A percentile compares a stretch with the other conserved stretches of the same genome.
phyloP scores from a whole-genome alignment of 2,113 vertebrate genomes.

The Chionodraco myersi region DNA sequence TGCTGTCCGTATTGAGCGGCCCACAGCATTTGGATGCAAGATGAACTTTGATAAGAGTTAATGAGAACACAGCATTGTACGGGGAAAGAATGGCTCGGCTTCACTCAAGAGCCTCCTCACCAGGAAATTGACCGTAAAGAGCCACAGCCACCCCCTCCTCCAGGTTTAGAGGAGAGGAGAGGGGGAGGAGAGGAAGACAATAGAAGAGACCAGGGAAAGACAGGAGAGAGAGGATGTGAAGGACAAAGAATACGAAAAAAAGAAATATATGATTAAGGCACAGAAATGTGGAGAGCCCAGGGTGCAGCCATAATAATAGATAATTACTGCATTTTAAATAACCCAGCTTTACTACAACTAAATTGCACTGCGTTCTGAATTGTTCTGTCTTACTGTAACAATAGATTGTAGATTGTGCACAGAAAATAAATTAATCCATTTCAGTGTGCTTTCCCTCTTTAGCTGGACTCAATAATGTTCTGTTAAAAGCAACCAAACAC shows the following conservation, averaged over 20 bases:
- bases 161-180: slow-evolving; percentile 37
- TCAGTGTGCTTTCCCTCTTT: not conserved
- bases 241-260: slow-evolving; percentile 28
- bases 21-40: slow-evolving; percentile 83
- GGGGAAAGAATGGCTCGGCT: slow-evolving; percentile 76
- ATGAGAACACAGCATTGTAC: slow-evolving; percentile 84
- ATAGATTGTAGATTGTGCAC: not conserved
- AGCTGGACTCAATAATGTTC: not conserved
- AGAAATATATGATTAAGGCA: slow-evolving; percentile 9
- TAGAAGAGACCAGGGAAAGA: not conserved
- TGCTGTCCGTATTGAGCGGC: slow-evolving; percentile 67
- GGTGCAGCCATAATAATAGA: slow-evolving; percentile 30
- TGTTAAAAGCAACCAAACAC: not conserved
- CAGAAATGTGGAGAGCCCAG: not conserved
- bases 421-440: not conserved
- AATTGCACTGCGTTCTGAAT: not conserved
- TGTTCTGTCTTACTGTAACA: not conserved
- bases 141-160: slow-evolving; percentile 46
- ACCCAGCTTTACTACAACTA: not conserved
- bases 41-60: slow-evolving; percentile 88
- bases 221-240: not conserved
- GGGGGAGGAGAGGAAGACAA: slow-evolving; percentile 27
- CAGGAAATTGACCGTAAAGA: slow-evolving; percentile 78
- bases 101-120: slow-evolving; percentile 76
- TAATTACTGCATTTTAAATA: slow-evolving; percentile 37